These are phyloP conservation scores for Papilio polytes DNA, from an alignment of 1,140 invertebrate genomes.

Conservation along the genomic window DNA sequence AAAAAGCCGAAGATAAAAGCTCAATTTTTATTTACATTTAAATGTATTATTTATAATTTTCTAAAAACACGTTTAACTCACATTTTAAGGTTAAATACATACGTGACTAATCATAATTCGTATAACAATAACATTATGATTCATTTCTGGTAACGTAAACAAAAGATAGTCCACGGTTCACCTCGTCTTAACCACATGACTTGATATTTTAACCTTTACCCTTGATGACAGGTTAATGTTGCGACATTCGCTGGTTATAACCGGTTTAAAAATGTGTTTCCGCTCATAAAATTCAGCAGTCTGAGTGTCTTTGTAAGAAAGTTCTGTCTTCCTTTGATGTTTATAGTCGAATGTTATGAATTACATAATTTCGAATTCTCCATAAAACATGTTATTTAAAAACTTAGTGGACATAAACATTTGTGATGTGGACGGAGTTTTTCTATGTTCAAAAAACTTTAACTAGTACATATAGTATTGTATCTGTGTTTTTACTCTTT, in stretches of 20 bases:
- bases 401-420: background rate
- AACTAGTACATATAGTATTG: too few relatives aligned
- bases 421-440: background rate
- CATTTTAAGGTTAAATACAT: background rate
- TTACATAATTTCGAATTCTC: background rate
- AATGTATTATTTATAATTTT: background rate
- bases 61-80: background rate
- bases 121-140: conserved; percentile 8
- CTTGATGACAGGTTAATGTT: background rate
- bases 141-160: conserved; percentile 21
- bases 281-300: background rate
- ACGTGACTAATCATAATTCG: background rate
- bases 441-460: too few relatives aligned
- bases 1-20: too few relatives aligned
- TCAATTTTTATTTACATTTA: background rate
- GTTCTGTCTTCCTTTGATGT: background rate
- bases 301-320: background rate
- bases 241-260: background rate
- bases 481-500: too few relatives aligned
- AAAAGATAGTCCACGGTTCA: conserved; percentile 1
- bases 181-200: background rate
- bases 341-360: conserved; percentile 4
- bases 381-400: background rate
- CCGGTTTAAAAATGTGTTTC: background rate
- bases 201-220: background rate